Base-by-base conservation (phyloP, 2,113 vertebrate species). In the Prunella himalayana region DNA sequence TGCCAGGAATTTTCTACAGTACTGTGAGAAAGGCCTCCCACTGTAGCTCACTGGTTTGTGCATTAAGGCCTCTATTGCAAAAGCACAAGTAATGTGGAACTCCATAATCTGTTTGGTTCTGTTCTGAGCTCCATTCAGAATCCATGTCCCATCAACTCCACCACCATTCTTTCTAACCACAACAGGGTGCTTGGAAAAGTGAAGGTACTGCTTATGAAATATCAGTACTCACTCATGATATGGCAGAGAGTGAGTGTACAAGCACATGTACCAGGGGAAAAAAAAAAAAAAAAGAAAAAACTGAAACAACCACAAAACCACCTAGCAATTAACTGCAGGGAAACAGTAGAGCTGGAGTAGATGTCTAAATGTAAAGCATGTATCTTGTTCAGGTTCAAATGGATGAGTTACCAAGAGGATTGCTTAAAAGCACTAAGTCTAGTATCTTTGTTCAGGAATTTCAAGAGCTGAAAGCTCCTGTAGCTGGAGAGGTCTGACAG, bases 281-380 rank as follows among this genome's bases (percentile, higher is more conserved):
- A 12, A 15, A 6, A 24, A 10, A 9, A 28, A 8, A 14, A 0
- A 10, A 2, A 20, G n/a, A 16, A 2, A 35, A 1, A 20, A 1
- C 5, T 2, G 4, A 15, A 19, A 39, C 2, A 30, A 30, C 3
- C 7, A 25, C 28, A 45, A 72, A 70, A 10, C 1, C 27, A 80
- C 11, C 13, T 93, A 72, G 10, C 28, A 80, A 31, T 24, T 22
- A 41, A 65, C 45, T 11, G 0, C 24, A 77, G 33, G 10, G 28
- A 89, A 91, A 61, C 3, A 86, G 35, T 31, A 49, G 23, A 92
- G 51, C 3, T 30, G 28, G 57, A 90, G 42, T 47, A 61, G 25
- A 90, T n/a, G 18, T 45, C 47, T 53, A 53, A 70, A 75, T 60
- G 13, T 60, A 70, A 91, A 86, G 22, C 45, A 51, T 10, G 5